Base-by-base conservation (phyloP, 2,888 invertebrate genomes). In the Tribolium freemani region DNA sequence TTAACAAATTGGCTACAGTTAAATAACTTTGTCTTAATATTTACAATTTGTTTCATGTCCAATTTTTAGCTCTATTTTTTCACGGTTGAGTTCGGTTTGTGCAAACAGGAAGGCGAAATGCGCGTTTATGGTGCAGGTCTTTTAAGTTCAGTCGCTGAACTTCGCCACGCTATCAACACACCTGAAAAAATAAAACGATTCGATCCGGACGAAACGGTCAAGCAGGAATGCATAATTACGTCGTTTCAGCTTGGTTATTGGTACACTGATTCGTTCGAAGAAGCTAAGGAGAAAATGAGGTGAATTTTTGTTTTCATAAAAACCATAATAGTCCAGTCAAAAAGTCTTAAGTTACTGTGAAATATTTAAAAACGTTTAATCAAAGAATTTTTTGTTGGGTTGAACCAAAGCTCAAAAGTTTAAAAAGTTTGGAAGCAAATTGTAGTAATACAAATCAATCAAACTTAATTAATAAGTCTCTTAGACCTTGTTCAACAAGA, bases 231-330 rank as follows among this genome's bases (percentile, higher is more conserved):
- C 85, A 95, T 99, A 68, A 99, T 99, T 70, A 99, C 99, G 0
- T 93, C 98, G 0, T 99, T 96, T 84, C 99, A 99, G 87, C 94
- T 97, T 80, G 96, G 96, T 0, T 99, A 99, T 85, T 99, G 96
- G 88, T 99, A 94, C 83, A 99, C 98, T 0, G 97, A 98, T 79
- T 96, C 96, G 0, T 98, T 99, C 84, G 98, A 99, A 82, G 98
- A 99, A 84, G 99, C 99, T 1, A 99, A 99, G 83, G 97, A 98
- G 83, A 96, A 98, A 87, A 96, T 99, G 96, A 93, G 98, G 98
- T 97, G 82, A 58, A 16, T 16, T 16, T 16, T 16, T 16, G 16
- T 16, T 16, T 16, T 1, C 1, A 16, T 16, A 2, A 2, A 16
- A 16, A 16, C 16, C 1, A 16, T 16, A n/a, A n/a, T n/a, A n/a